Base-by-base conservation (phyloP, 35 echinoderm and acorn worm genomes). In the Lytechinus pictus region DNA sequence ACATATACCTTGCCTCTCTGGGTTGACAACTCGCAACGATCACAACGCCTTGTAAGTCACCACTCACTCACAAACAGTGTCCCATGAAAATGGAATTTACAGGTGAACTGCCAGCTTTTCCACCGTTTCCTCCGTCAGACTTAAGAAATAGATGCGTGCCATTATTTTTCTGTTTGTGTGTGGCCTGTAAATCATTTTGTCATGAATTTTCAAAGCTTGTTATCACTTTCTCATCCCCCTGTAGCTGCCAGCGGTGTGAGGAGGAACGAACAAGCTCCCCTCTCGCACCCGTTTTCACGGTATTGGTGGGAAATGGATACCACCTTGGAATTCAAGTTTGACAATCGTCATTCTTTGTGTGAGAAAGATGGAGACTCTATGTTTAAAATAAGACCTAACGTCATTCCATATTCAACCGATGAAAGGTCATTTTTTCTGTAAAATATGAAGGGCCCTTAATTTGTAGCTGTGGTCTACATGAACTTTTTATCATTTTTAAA, bases 171-270 rank as follows among this genome's bases (percentile, higher is more conserved):
- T 24, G 66, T 79, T 8, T 79, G 66, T 24, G 66, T 24, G 66
- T 79, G 66, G 66, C 16, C 19, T 79, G 66, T 79, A n/a, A 24
- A 79, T 19, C 66, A n/a, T 79, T 79, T 79, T 79, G 19, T 16
- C 66, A 79, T 79, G 66, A 79, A 79, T 79, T 79, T 79, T 79
- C 66, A 79, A 79, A 79, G 66, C 66, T 79, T 79, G 24, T n/a
- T 79, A 79, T 79, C 21, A 7, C 66, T n/a, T 79, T 79, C 66
- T 14, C 66, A 79, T 14, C n/a, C 66, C 66, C 66, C 16, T 4
- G 66, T 19, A 79, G 21, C 66, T n/a, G 19, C 24, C 1, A 24
- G 4, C n/a, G 66, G n/a, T 79, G 66, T 24, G 66, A 79, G 4
- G 8, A 79, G 66, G 19, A 79, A 24, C 66, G 8, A 58, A 58